Evolutionary conservation across 2,888 invertebrate genomes (phyloP).

Genomic region (Rhagophthalmus giganteus): DNA sequence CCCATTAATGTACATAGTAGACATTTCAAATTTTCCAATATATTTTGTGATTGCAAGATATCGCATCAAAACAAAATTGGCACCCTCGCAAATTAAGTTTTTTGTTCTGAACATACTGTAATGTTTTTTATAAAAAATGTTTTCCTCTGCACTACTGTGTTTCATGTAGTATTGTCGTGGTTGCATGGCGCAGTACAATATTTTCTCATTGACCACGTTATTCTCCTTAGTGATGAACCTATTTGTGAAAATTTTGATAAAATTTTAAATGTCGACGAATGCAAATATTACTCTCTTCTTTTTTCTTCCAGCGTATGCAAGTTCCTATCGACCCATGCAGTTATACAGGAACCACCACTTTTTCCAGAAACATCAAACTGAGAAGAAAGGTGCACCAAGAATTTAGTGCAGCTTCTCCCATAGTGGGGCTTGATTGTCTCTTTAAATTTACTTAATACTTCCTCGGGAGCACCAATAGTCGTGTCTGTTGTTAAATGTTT

Average conservation of each 20-base stretch:
- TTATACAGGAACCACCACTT: slow-evolving; percentile 63
- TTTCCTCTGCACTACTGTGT: slow-evolving; percentile 56
- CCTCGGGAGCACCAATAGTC: slow-evolving; percentile 5
- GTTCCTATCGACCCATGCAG: slow-evolving; percentile 63
- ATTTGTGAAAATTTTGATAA: not conserved
- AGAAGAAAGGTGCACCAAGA: slow-evolving; percentile 64
- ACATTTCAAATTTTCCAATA: slow-evolving; percentile 60
- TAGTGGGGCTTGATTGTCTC: slow-evolving; percentile 10
- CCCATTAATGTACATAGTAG: slow-evolving; percentile 63
- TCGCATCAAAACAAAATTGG: slow-evolving; percentile 63
- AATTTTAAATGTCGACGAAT: not conserved
- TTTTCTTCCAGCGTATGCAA: slow-evolving; percentile 69
- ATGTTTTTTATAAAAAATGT: slow-evolving; percentile 57
- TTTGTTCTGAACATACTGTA: slow-evolving; percentile 58
- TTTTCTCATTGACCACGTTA: slow-evolving; percentile 61
- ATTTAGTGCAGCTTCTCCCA: slow-evolving; percentile 56
- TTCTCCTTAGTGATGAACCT: too few species aligned
- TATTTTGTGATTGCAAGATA: slow-evolving; percentile 62
- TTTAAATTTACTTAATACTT: slow-evolving; percentile 10
- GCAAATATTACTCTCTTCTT: slow-evolving; percentile 54
- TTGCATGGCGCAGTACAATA: slow-evolving; percentile 60
- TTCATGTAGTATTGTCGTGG: slow-evolving; percentile 61
- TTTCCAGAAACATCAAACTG: slow-evolving; percentile 62
- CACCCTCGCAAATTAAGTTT: slow-evolving; percentile 64
- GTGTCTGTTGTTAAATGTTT: too few species aligned